Evolutionary conservation across 2,797 vertebrate species (phyloP).

Genomic region (Naso thynnoides): DNA sequence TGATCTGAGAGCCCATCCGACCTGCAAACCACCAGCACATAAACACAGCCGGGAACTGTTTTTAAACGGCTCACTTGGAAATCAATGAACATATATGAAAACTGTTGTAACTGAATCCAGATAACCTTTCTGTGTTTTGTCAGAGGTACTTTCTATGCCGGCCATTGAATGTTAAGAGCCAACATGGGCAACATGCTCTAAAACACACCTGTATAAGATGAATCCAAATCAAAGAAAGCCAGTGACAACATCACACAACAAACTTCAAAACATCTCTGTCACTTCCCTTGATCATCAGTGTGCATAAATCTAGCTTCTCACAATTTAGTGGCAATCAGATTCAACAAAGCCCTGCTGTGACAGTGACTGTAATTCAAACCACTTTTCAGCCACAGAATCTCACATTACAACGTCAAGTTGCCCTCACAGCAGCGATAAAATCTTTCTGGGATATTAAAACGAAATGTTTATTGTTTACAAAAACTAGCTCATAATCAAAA

Average conservation of each 20-base stretch:
- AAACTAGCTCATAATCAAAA: neutral
- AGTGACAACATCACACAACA: neutral
- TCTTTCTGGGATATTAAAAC: neutral
- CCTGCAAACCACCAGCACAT: conserved; percentile 80
- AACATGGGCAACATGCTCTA: neutral
- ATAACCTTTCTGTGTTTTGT: too few relatives aligned
- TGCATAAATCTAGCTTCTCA: too few relatives aligned
- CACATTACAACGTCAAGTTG: too few relatives aligned
- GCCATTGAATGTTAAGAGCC: too few relatives aligned
- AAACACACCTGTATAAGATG: neutral
- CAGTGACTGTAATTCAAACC: neutral
- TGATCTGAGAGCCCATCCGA: conserved; percentile 92
- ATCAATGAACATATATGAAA: too few relatives aligned
- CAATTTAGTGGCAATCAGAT: too few relatives aligned
- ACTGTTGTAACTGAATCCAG: too few relatives aligned
- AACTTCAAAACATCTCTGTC: neutral
- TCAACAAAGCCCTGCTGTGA: too few relatives aligned
- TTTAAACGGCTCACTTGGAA: neutral
- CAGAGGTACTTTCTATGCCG: too few relatives aligned
- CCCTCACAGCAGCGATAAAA: neutral
- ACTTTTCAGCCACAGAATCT: neutral
- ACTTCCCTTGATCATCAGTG: too few relatives aligned
- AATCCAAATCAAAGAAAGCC: neutral
- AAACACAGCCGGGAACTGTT: neutral
- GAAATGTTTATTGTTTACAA: neutral